phyloP scores from a whole-genome alignment of 2,113 vertebrate species.

The Tachuris rubrigastra region DNA sequence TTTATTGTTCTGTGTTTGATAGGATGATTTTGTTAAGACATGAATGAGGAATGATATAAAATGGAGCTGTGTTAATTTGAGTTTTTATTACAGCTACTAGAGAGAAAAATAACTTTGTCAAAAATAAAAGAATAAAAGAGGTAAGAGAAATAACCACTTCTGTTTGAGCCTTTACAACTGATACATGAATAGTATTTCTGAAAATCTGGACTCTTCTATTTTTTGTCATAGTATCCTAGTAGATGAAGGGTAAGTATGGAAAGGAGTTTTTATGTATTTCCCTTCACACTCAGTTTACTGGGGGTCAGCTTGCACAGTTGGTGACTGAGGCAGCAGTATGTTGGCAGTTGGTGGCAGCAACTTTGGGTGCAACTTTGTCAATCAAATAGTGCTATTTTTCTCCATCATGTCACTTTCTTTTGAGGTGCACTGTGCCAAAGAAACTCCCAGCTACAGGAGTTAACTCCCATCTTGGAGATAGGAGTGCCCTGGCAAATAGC shows the following conservation, averaged over 20 bases:
- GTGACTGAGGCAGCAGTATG: background rate
- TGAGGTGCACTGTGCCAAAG: background rate
- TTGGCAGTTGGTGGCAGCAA: background rate
- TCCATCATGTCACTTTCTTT: background rate
- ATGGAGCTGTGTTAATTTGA: conserved; percentile 17
- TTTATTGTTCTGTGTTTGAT: conserved; percentile 4
- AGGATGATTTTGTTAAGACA: background rate
- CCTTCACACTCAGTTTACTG: background rate
- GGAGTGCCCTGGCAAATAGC: background rate
- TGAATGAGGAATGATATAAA: background rate
- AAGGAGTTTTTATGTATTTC: background rate
- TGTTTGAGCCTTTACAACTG: background rate
- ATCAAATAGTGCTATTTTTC: background rate
- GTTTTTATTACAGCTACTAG: background rate
- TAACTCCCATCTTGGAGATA: background rate
- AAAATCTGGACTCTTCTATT: background rate
- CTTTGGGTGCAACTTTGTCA: background rate
- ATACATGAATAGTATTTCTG: background rate
- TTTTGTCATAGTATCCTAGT: background rate
- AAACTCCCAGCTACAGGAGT: background rate
- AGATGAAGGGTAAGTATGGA: background rate
- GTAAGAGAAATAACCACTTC: background rate
- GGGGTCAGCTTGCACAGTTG: background rate
- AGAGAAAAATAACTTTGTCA: background rate
- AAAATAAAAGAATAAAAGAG: background rate